phyloP scores from a whole-genome alignment of 2,888 invertebrate species.

The Nineta flava region DNA sequence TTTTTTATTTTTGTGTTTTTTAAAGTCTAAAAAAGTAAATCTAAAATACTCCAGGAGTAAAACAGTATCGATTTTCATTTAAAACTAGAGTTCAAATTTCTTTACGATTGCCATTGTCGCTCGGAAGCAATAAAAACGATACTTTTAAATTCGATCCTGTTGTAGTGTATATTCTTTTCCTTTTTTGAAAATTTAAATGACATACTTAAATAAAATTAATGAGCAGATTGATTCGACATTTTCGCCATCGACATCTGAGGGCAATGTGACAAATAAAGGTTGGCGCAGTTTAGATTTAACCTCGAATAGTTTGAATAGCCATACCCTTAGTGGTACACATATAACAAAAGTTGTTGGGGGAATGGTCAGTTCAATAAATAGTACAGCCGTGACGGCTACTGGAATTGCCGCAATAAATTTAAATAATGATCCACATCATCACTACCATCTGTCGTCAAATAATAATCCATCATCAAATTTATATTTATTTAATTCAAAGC shows the following conservation, averaged over 20 bases:
- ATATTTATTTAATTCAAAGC: conserved; percentile 24
- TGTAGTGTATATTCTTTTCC: too few relatives aligned
- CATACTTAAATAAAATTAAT: conserved; percentile 1
- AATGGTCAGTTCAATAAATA: conserved; percentile 1
- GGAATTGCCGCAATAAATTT: conserved; percentile 1
- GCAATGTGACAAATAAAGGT: conserved; percentile 23
- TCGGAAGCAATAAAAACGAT: too few relatives aligned
- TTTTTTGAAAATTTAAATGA: not conserved
- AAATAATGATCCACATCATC: not conserved
- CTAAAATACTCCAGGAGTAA: too few relatives aligned
- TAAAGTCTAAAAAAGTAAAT: too few relatives aligned
- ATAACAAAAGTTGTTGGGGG: not conserved
- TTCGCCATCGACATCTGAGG: conserved; percentile 6
- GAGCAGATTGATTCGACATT: not conserved
- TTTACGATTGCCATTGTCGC: too few relatives aligned
- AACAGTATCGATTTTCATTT: too few relatives aligned
- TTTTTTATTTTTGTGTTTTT: too few relatives aligned
- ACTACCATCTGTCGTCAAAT: not conserved
- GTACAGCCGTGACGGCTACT: not conserved
- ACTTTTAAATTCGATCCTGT: not conserved
- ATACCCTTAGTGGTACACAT: not conserved
- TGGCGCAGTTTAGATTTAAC: conserved; percentile 35
- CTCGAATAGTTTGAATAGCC: conserved; percentile 3
- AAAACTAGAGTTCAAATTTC: too few relatives aligned
- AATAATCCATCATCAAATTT: conserved; percentile 11